Evolutionary conservation across 64 coral and sea anemone species (phyloP).

Genomic region (Anthopleura sola): DNA sequence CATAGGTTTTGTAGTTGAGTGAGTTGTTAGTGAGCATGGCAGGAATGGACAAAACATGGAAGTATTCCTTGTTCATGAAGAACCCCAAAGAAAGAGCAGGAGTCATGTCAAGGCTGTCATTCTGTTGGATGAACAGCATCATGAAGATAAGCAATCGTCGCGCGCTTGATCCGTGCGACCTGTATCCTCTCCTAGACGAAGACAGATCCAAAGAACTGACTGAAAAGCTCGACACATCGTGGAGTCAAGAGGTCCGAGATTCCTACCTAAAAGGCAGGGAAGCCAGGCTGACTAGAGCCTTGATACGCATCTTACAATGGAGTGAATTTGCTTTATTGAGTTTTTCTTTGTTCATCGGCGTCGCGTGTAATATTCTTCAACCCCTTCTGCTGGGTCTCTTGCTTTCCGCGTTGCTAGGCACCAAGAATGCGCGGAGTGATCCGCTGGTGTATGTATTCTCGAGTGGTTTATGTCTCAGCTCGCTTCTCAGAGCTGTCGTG

Average conservation of each 20-base stretch:
- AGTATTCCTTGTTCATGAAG: slow-evolving; percentile 82
- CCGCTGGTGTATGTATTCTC: slow-evolving; percentile 61
- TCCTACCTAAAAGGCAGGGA: slow-evolving; percentile 60
- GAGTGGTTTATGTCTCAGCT: slow-evolving; percentile 48
- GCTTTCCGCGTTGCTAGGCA: slow-evolving; percentile 46
- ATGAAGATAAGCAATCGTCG: slow-evolving; percentile 73
- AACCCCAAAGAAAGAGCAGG: slow-evolving; percentile 87
- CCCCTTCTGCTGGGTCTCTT: slow-evolving; percentile 71
- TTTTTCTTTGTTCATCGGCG: slow-evolving; percentile 73
- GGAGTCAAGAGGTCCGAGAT: slow-evolving; percentile 68
- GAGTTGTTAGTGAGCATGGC: background rate
- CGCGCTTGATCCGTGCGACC: slow-evolving; percentile 66
- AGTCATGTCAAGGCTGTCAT: slow-evolving; percentile 66
- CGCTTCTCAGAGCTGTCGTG: slow-evolving; percentile 55
- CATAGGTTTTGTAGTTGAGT: background rate
- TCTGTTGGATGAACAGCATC: slow-evolving; percentile 80
- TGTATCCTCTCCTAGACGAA: slow-evolving; percentile 81
- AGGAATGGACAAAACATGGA: slow-evolving; percentile 52
- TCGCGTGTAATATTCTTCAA: slow-evolving; percentile 83
- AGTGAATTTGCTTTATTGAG: slow-evolving; percentile 60
- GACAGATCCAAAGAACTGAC: slow-evolving; percentile 67
- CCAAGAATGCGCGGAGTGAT: background rate
- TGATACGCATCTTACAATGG: slow-evolving; percentile 75
- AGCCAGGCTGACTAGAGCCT: slow-evolving; percentile 54
- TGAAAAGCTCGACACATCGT: slow-evolving; percentile 67